These are phyloP conservation scores for Belgica antarctica DNA, from an alignment of 2,888 invertebrate genomes.

Conservation along the genomic window DNA sequence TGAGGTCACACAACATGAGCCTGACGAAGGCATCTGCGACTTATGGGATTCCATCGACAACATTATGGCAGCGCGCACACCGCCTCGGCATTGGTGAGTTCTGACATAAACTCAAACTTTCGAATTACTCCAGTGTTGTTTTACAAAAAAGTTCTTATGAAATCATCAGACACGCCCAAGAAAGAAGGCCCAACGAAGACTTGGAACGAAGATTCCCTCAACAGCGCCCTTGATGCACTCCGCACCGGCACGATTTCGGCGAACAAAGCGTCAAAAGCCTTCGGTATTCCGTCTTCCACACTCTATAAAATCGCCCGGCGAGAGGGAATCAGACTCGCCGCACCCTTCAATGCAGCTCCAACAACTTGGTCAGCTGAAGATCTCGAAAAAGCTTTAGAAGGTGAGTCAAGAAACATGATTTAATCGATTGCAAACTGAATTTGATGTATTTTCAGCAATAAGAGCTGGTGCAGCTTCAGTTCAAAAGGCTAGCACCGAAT, in stretches of 20 bases:
- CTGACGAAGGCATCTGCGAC: constrained; percentile 82
- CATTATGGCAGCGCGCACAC: constrained; percentile 87
- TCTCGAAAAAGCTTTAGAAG: constrained; percentile 73
- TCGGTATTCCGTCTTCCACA: constrained; percentile 87
- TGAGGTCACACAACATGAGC: constrained; percentile 84
- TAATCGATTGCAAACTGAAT: constrained; percentile 47
- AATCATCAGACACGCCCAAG: constrained; percentile 68
- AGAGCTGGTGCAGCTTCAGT: constrained; percentile 78
- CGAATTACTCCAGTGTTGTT: constrained; percentile 21
- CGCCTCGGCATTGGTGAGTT: constrained; percentile 69
- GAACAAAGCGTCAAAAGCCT: constrained; percentile 88
- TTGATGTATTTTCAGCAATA: constrained; percentile 58
- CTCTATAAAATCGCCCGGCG: constrained; percentile 87
- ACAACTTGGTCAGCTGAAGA: constrained; percentile 85
- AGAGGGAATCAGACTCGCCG: constrained; percentile 83
- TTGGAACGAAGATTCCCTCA: constrained; percentile 82
- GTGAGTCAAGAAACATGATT: no score
- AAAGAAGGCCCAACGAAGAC: constrained; percentile 83
- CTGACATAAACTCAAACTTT: background rate
- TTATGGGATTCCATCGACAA: constrained; percentile 87
- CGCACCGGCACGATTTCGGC: constrained; percentile 83
- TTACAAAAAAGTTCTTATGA: constrained; percentile 41
- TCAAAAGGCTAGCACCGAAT: constrained; percentile 81
- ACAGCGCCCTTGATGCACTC: constrained; percentile 77
- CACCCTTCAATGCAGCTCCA: constrained; percentile 87